Percentiles rank a stretch among this genome's conserved stretches.
phyloP scores from a whole-genome alignment of 2,113 vertebrate species.

The Ptychochromis oligacanthus region DNA sequence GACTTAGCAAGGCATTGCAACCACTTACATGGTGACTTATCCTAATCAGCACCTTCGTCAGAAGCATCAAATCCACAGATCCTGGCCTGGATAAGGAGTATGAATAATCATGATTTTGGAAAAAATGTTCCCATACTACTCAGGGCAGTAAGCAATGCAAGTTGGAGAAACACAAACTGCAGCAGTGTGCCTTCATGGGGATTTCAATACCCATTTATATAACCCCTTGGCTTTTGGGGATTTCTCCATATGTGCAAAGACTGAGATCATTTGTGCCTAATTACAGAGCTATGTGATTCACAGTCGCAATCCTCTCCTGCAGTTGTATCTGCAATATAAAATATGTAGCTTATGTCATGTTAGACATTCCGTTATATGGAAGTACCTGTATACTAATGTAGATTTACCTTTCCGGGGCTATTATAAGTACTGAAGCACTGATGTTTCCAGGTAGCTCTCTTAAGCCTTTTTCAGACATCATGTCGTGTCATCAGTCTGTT shows the following conservation, averaged over 20 bases:
- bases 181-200: constrained; percentile 45
- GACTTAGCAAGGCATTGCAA: neutral
- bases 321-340: neutral
- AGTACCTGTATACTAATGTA: constrained; percentile 4
- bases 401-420: neutral
- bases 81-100: neutral
- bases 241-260: neutral
- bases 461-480: neutral
- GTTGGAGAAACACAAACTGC: neutral
- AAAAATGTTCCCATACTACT: neutral
- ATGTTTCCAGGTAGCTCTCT: neutral
- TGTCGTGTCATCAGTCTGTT: neutral
- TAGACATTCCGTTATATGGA: constrained; percentile 64
- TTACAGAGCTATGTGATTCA: constrained; percentile 3
- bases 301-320: neutral
- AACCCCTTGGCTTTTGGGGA: constrained; percentile 1
- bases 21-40: neutral
- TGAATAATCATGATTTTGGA: neutral
- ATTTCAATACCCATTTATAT: constrained; percentile 10
- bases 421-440: neutral
- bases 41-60: neutral
- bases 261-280: constrained; percentile 36
- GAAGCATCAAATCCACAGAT: neutral
- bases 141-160: neutral
- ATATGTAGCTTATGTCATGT: constrained; percentile 27